A percentile compares a stretch with the other conserved stretches of the same genome.
Conservation (phyloP, 2,797 vertebrate species). For the Anniella stebbinsi region DNA sequence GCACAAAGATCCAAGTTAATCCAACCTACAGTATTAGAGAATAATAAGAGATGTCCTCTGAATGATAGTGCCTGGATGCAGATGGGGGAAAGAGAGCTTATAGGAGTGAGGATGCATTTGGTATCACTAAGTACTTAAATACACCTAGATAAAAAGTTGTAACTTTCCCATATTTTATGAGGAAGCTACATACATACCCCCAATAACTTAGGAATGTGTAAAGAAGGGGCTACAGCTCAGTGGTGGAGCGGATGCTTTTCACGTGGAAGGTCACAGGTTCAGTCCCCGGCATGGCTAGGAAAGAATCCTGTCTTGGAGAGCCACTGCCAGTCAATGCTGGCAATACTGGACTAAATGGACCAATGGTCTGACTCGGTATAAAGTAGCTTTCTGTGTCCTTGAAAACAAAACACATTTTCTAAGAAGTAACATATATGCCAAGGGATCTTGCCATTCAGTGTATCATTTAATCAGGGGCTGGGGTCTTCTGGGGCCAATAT, state of each 20-base stretch:
- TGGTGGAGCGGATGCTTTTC: too few relatives aligned
- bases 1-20: background rate
- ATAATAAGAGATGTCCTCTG: background rate
- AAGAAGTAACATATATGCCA: conserved; percentile 46
- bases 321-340: too few relatives aligned
- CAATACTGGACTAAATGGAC: too few relatives aligned
- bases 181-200: conserved; percentile 38
- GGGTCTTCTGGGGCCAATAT: too few relatives aligned
- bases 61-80: too few relatives aligned
- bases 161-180: conserved; percentile 62
- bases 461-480: conserved; percentile 28
- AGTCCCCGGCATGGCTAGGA: too few relatives aligned
- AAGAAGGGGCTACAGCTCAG: too few relatives aligned
- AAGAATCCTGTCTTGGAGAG: too few relatives aligned
- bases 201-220: too few relatives aligned
- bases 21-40: background rate
- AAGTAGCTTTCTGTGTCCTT: conserved; percentile 3
- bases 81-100: background rate
- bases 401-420: conserved; percentile 45
- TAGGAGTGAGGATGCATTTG: background rate
- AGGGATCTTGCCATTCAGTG: conserved; percentile 63
- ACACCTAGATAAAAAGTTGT: conserved; percentile 64
- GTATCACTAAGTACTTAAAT: conserved; percentile 51
- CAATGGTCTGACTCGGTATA: too few relatives aligned
- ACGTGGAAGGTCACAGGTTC: too few relatives aligned